phyloP scores from a whole-genome alignment of 2,797 vertebrate species.

The Cyclopterus lumpus region DNA sequence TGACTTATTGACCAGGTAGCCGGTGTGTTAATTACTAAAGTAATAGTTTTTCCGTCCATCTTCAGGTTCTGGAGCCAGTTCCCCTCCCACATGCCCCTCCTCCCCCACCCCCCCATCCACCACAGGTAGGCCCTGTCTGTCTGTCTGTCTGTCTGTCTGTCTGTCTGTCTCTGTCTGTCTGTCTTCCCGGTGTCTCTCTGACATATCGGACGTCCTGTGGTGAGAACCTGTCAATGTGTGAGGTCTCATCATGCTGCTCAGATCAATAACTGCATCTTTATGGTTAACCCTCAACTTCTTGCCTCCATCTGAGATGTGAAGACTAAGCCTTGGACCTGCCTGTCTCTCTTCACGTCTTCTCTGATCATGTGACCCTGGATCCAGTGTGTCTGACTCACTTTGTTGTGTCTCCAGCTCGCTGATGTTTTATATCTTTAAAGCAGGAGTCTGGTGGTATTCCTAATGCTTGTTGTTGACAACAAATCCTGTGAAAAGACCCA shows the following conservation, averaged over 20 bases:
- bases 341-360: slow-evolving; percentile 4
- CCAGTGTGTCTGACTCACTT: slow-evolving; percentile 6
- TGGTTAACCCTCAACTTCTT: not conserved
- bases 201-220: not conserved
- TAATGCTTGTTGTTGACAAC: not conserved
- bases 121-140: slow-evolving; percentile 62
- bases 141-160: not conserved
- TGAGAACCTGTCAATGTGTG: no score
- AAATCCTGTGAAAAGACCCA: not conserved
- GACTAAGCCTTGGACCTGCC: slow-evolving; percentile 6
- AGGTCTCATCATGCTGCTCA: not conserved
- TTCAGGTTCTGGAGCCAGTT: slow-evolving; percentile 95
- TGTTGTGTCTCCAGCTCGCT: slow-evolving; percentile 24
- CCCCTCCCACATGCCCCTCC: slow-evolving; percentile 88
- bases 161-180: not conserved
- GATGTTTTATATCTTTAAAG: slow-evolving; percentile 6
- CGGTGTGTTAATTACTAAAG: not conserved
- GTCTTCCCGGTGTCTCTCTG: not conserved
- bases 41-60: slow-evolving; percentile 1
- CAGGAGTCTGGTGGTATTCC: not conserved
- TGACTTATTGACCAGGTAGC: not conserved
- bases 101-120: slow-evolving; percentile 90
- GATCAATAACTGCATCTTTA: slow-evolving; percentile 21
- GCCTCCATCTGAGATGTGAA: slow-evolving; percentile 24
- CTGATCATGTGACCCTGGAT: slow-evolving; percentile 5